These are phyloP conservation scores for Ancistrus triradiatus DNA, from an alignment of 2,113 vertebrate species.

Conservation along the genomic window DNA sequence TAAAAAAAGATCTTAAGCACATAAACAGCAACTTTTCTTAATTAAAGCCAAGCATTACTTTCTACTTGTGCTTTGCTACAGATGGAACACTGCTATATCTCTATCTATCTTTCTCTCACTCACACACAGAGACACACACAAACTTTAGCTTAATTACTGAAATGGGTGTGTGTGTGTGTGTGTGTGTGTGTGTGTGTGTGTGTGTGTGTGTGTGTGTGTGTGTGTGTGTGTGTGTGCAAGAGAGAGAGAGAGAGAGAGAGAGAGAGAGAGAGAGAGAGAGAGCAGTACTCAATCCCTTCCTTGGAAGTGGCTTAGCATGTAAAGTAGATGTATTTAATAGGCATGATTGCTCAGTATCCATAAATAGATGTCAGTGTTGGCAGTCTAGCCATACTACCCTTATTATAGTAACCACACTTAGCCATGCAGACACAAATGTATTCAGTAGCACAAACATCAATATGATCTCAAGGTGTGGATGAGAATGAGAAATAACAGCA, in stretches of 20 bases:
- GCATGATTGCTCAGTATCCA: conserved; percentile 10
- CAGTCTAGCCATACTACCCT: background rate
- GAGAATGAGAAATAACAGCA: background rate
- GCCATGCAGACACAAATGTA: background rate
- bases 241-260: no score
- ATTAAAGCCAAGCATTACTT: conserved; percentile 50
- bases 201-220: background rate
- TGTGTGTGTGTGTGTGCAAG: background rate
- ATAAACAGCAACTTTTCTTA: conserved; percentile 53
- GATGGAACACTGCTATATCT: background rate
- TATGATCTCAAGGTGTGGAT: background rate
- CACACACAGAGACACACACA: background rate
- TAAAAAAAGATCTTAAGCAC: conserved; percentile 54
- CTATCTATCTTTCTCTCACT: background rate
- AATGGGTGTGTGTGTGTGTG: background rate
- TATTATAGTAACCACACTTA: background rate
- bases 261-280: background rate
- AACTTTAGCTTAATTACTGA: background rate
- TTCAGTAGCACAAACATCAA: background rate
- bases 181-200: background rate
- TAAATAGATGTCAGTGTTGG: conserved; percentile 29
- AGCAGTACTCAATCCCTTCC: conserved; percentile 3
- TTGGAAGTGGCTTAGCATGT: conserved; percentile 23
- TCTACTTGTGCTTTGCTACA: background rate
- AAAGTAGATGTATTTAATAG: conserved; percentile 28